phyloP scores from a whole-genome alignment of 2,113 vertebrate species.

The Ammodytes dubius region DNA sequence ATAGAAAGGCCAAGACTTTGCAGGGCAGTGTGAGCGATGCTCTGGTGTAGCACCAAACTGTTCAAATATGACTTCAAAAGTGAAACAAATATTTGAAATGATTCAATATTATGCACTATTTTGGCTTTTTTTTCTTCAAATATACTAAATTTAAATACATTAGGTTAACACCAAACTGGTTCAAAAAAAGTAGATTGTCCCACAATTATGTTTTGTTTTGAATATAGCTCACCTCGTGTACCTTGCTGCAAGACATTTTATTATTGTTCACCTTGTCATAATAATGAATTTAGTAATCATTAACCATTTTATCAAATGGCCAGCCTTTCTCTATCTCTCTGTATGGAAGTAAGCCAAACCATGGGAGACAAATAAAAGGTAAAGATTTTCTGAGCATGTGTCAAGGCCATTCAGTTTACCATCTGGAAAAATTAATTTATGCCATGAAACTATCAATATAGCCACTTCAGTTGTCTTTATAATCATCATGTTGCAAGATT shows the following conservation, averaged over 20 bases:
- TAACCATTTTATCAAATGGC: conserved; percentile 53
- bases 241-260: conserved; percentile 3
- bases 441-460: background rate
- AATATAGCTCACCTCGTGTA: background rate
- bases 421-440: background rate
- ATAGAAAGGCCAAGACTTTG: conserved; percentile 4
- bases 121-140: background rate
- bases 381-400: background rate
- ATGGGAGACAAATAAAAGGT: conserved; percentile 6
- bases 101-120: background rate
- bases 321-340: conserved; percentile 10
- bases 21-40: conserved; percentile 14
- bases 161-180: background rate
- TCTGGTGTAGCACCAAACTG: conserved; percentile 4
- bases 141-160: background rate
- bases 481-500: background rate
- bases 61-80: conserved; percentile 5
- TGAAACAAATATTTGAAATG: background rate
- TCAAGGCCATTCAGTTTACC: background rate
- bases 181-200: background rate
- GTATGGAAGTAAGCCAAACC: conserved; percentile 34
- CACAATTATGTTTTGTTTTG: background rate
- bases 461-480: background rate
- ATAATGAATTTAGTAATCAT: conserved; percentile 45
- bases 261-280: conserved; percentile 37